phyloP scores from a whole-genome alignment of 1,140 invertebrate species.

The Gonatopus flavifemur region DNA sequence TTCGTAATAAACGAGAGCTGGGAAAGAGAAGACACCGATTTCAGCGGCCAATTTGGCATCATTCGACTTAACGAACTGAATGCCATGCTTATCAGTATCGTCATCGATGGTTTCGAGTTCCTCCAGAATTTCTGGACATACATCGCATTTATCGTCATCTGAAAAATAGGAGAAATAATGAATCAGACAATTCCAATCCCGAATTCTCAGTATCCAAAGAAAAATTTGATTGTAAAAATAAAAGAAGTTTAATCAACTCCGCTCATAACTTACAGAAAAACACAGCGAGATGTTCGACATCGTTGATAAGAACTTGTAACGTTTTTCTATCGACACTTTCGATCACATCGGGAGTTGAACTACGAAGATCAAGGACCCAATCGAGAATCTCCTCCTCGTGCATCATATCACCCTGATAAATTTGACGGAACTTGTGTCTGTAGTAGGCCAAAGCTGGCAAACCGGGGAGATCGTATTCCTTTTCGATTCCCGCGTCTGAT shows the following conservation, averaged over 20 bases:
- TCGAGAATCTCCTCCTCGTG: slow-evolving; percentile 88
- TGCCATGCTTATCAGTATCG: slow-evolving; percentile 87
- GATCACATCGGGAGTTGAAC: slow-evolving; percentile 83
- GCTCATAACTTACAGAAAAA: slow-evolving; percentile 87
- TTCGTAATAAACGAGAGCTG: slow-evolving; percentile 88
- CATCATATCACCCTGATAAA: slow-evolving; percentile 84
- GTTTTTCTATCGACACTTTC: slow-evolving; percentile 90
- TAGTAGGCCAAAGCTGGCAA: slow-evolving; percentile 88
- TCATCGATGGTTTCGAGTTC: slow-evolving; percentile 93
- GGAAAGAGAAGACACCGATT: slow-evolving; percentile 88
- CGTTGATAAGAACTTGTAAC: slow-evolving; percentile 83
- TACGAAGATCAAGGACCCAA: slow-evolving; percentile 85
- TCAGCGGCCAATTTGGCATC: slow-evolving; percentile 86
- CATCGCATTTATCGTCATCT: slow-evolving; percentile 84
- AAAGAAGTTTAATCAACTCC: not conserved
- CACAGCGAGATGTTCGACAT: slow-evolving; percentile 88
- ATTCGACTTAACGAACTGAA: slow-evolving; percentile 92
- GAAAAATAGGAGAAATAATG: slow-evolving; percentile 11
- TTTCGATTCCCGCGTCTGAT: slow-evolving; percentile 84
- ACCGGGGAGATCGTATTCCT: slow-evolving; percentile 83
- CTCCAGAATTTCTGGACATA: slow-evolving; percentile 80
- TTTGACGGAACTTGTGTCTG: slow-evolving; percentile 85
- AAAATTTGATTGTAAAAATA: slow-evolving; percentile 1
- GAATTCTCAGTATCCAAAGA: not conserved
- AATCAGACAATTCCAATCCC: not conserved